Evolutionary conservation across 1,140 invertebrate species (phyloP).

Genomic region (Nasonia vitripennis): DNA sequence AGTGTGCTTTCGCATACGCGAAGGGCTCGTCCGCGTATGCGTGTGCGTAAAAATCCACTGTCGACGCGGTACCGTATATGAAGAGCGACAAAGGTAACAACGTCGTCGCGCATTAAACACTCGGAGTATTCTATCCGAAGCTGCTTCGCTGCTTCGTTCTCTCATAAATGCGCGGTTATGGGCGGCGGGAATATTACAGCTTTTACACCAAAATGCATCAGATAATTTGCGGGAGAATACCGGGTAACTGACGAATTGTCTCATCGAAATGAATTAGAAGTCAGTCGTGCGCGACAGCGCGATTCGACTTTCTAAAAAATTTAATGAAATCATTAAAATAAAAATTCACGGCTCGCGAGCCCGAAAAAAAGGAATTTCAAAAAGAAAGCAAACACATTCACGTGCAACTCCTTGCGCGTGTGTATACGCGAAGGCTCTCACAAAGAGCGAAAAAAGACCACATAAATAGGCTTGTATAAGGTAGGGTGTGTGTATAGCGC

Average conservation of each 20-base stretch:
- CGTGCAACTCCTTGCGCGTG: too few relatives aligned
- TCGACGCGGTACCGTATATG: not conserved
- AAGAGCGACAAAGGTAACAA: conserved; percentile 9
- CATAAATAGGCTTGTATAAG: not conserved
- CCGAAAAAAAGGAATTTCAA: not conserved
- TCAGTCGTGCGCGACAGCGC: too few relatives aligned
- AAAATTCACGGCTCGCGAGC: not conserved
- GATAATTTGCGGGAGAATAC: too few relatives aligned
- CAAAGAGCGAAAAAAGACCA: not conserved
- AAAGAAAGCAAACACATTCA: not conserved
- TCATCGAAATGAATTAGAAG: too few relatives aligned
- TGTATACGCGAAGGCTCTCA: not conserved
- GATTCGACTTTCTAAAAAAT: not conserved
- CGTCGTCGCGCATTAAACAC: conserved; percentile 24
- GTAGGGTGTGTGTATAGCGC: not conserved
- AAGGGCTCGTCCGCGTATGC: too few relatives aligned
- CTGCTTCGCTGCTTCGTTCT: conserved; percentile 9
- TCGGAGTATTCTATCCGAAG: not conserved
- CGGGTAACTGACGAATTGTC: too few relatives aligned
- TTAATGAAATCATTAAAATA: not conserved
- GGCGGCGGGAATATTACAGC: too few relatives aligned
- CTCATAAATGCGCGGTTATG: not conserved
- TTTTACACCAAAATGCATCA: too few relatives aligned
- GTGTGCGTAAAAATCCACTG: too few relatives aligned
- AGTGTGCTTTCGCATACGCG: not conserved